phyloP scores from a whole-genome alignment of 2,888 invertebrate species.

The Eupithecia pulchellata region DNA sequence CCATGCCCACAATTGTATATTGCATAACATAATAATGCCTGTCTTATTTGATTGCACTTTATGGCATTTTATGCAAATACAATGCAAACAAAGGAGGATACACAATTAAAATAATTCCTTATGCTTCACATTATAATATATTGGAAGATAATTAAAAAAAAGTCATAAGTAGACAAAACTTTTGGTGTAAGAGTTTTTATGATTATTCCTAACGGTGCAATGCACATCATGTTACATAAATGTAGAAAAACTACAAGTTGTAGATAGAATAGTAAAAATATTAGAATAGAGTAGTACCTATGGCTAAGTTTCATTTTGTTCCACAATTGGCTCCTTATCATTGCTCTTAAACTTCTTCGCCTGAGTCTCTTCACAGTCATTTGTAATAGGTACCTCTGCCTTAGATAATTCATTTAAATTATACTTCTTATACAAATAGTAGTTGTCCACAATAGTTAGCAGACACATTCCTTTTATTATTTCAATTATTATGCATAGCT shows the following conservation, averaged over 20 bases:
- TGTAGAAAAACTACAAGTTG: slow-evolving; percentile 60
- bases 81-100: background rate
- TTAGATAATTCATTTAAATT: slow-evolving; percentile 90
- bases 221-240: slow-evolving; percentile 67
- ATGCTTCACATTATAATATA: slow-evolving; percentile 53
- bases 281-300: slow-evolving; percentile 54
- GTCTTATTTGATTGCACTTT: slow-evolving; percentile 13
- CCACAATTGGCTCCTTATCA: slow-evolving; percentile 54
- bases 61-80: background rate
- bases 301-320: slow-evolving; percentile 57
- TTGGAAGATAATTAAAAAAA: slow-evolving; percentile 61
- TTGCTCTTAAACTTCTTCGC: slow-evolving; percentile 77
- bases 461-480: slow-evolving; percentile 92
- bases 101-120: slow-evolving; percentile 22
- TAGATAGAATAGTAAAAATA: slow-evolving; percentile 55
- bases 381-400: slow-evolving; percentile 63
- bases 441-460: slow-evolving; percentile 92
- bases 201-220: slow-evolving; percentile 54
- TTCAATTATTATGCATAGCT: slow-evolving; percentile 92
- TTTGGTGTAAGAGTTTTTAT: slow-evolving; percentile 78
- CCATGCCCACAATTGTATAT: slow-evolving; percentile 34
- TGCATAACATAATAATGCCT: slow-evolving; percentile 53
- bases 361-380: slow-evolving; percentile 70
- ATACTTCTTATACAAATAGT: slow-evolving; percentile 92
- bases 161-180: slow-evolving; percentile 58